These are phyloP conservation scores for Rhopalosiphum nymphaeae DNA, from an alignment of 2,888 invertebrate genomes.

Conservation along the genomic window DNA sequence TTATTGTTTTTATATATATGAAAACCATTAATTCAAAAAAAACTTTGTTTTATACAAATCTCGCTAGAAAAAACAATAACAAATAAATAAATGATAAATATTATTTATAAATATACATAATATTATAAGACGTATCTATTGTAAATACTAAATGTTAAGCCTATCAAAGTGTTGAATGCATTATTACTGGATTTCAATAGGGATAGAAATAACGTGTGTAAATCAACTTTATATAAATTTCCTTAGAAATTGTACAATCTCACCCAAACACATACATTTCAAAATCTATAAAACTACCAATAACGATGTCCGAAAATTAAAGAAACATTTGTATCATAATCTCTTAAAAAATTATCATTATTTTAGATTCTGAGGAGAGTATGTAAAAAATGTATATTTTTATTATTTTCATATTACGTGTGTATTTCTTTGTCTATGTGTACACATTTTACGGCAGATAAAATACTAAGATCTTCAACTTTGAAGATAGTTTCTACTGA, in stretches of 20 bases:
- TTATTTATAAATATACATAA: neutral
- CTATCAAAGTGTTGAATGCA: neutral
- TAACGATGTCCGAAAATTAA: neutral
- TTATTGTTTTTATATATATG: neutral
- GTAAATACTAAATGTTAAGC: neutral
- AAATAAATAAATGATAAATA: neutral
- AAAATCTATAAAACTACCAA: neutral
- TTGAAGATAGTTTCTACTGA: neutral
- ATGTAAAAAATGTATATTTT: neutral
- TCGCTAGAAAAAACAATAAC: neutral
- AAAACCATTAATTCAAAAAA: neutral
- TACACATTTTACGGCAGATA: neutral
- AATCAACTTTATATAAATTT: neutral
- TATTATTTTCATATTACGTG: neutral
- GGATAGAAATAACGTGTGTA: neutral
- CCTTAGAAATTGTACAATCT: neutral
- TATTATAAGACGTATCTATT: neutral
- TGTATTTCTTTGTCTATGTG: neutral
- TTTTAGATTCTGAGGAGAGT: neutral
- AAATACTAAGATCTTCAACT: neutral
- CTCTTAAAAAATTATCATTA: neutral
- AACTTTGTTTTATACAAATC: neutral
- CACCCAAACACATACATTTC: neutral
- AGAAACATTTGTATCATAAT: neutral
- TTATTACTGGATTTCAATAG: neutral